Base-by-base conservation (phyloP, 1,140 invertebrate genomes). In the Achroia grisella region DNA sequence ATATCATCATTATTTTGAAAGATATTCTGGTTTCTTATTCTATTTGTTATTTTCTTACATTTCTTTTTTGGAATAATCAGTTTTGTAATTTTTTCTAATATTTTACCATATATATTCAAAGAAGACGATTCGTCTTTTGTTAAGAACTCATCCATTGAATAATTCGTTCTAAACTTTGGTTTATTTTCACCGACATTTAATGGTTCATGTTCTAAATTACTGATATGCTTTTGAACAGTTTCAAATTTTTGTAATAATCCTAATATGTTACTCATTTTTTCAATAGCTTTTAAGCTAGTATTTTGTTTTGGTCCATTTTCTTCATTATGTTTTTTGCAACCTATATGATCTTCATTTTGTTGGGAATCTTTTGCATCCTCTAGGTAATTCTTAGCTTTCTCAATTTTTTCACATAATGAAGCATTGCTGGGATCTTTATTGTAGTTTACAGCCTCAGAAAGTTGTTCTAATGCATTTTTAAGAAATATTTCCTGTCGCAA, bases 401-500 rank as follows among this genome's bases (percentile, higher is more conserved):
- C 31, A 33, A 77, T 52, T 37, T 59, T 69, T 43, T 74, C 62
- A 57, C 79, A 83, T 5, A 83, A 13, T 0, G 75, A 63, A 15
- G 75, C 34, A 52, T 80, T 73, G 42, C 66, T 64, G 1, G 62
- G n/a, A 49, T 68, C 50, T 48, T 62, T 68, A 42, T 62, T 71
- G 51, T n/a, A n/a, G n/a, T 64, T 54, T 8, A 84, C 48, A 31
- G 65, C 71, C 14, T 44, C 42, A 11, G 72, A 71, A 10, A 84
- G 44, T 36, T 73, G 68, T 58, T 73, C 64, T 36, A 84, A 57
- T 37, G 76, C 74, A 55, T 64, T 72, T 55, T 80, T 84, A 8
- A 84, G 37, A 39, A 84, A 80, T 1, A 11, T 52, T 64, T 84
- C 80, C 58, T 84, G 77, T 46, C 72, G 67, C 17, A 78, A 45